Base-by-base conservation (phyloP, 2,113 vertebrate genomes). In the Mus pahari region DNA sequence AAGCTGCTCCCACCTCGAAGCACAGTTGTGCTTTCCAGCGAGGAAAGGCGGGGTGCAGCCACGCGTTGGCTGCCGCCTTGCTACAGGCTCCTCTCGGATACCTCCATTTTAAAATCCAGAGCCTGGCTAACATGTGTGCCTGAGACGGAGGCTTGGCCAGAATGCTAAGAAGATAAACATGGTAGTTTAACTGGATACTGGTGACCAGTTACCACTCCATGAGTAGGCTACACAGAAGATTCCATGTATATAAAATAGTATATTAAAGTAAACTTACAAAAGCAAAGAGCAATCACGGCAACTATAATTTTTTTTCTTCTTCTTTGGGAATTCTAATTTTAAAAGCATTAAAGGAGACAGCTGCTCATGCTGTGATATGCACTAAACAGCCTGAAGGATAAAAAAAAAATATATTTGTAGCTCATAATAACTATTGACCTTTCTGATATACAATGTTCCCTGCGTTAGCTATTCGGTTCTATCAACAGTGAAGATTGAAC, bases 401-500 rank as follows among this genome's bases (percentile, higher is more conserved):
- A 98, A 98, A 98, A 98, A 98, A 98, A 98, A 98, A 98, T 98
- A 99, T 98, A 99, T 99, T 99, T 99, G 98, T 99, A 99, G 98
- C 98, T 98, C 98, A 98, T 99, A 99, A 99, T 99, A 98, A 99
- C 98, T 99, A 99, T 99, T 99, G 98, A 99, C 98, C 98, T 99
- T 99, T 98, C 98, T 98, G 98, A 99, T 99, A 99, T 98, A 98
- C 98, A 98, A 97, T 98, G 98, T 98, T 99, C 98, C 98, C 98
- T 98, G 98, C 98, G 98, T 98, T 99, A 99, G 98, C 98, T 98
- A 98, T 99, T 99, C 98, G 95, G 98, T 98, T 99, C 98, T 98
- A 99, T 99, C 98, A 99, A 98, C 98, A 98, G 98, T 98, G 98
- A 98, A 99, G 98, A 99, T 98, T 99, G 98, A 98, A 99, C 98